Evolutionary conservation across 2,888 invertebrate genomes (phyloP).

Genomic region (Acronicta psi): DNA sequence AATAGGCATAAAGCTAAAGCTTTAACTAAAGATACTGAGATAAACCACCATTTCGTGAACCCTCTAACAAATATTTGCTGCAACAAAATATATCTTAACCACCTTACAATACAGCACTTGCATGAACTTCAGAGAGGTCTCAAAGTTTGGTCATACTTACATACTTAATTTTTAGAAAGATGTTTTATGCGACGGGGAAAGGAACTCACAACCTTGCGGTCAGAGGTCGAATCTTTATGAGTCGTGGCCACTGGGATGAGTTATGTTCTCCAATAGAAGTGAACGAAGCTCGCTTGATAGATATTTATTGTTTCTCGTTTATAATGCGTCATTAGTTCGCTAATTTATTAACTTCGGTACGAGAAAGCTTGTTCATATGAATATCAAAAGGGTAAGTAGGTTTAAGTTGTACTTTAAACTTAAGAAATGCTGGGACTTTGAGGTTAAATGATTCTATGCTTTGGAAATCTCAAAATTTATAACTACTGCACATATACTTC

Average conservation of each 20-base stretch:
- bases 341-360: slow-evolving; percentile 36
- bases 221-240: slow-evolving; percentile 68
- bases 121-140: neutral
- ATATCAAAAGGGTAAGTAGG: slow-evolving; percentile 6
- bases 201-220: slow-evolving; percentile 60
- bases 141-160: neutral
- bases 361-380: slow-evolving; percentile 27
- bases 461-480: too few species aligned
- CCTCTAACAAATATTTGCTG: neutral
- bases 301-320: slow-evolving; percentile 48
- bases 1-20: slow-evolving; percentile 27
- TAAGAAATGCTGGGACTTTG: slow-evolving; percentile 5
- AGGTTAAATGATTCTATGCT: too few species aligned
- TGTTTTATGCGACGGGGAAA: slow-evolving; percentile 60
- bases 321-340: slow-evolving; percentile 36
- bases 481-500: too few species aligned
- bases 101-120: neutral
- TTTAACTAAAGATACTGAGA: slow-evolving; percentile 8
- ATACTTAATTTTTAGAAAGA: slow-evolving; percentile 47
- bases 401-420: slow-evolving; percentile 17
- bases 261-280: slow-evolving; percentile 41
- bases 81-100: neutral
- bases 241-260: slow-evolving; percentile 58
- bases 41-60: neutral
- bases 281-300: slow-evolving; percentile 29